phyloP scores from a whole-genome alignment of 2,113 vertebrate genomes.

The Agapornis roseicollis region DNA sequence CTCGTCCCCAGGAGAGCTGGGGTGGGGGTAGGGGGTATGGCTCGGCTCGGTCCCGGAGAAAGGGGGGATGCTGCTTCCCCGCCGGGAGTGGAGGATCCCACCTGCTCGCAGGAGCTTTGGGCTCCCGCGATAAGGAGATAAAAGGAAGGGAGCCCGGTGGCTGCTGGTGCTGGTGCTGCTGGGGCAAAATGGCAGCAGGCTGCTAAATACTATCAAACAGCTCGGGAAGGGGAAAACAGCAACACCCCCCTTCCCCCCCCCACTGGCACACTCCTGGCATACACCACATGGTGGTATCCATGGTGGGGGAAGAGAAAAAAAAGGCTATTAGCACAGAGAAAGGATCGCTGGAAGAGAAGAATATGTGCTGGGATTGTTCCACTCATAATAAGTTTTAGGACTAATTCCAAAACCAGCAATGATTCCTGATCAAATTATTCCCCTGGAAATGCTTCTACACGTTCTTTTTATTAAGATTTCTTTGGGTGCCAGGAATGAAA shows the following conservation, averaged over 20 bases:
- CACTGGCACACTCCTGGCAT: not conserved
- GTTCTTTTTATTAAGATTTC: constrained; percentile 61
- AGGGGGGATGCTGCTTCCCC: not conserved
- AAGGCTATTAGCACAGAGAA: not conserved
- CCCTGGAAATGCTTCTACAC: constrained; percentile 54
- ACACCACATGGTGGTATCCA: not conserved
- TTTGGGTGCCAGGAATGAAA: constrained; percentile 65
- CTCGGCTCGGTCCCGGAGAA: not conserved
- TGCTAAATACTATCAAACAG: not conserved
- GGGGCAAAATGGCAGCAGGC: not conserved
- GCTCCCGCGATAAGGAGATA: not conserved
- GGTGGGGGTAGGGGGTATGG: too few species aligned
- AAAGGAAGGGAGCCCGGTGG: not conserved
- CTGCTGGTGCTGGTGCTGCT: not conserved
- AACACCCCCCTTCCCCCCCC: fast-evolving
- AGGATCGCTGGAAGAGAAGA: not conserved
- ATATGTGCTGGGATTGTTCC: not conserved
- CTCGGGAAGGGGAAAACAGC: not conserved
- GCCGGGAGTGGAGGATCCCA: not conserved
- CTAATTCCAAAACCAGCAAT: constrained; percentile 42
- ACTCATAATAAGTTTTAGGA: constrained; percentile 60
- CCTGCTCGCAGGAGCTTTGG: not conserved
- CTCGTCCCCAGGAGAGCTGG: not conserved
- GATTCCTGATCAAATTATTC: constrained; percentile 61
- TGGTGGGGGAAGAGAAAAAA: not conserved